A percentile compares a stretch with the other conserved stretches of the same genome.
Evolutionary conservation across 1,140 invertebrate species (phyloP).

Genomic region (Drosophila kanapiae): DNA sequence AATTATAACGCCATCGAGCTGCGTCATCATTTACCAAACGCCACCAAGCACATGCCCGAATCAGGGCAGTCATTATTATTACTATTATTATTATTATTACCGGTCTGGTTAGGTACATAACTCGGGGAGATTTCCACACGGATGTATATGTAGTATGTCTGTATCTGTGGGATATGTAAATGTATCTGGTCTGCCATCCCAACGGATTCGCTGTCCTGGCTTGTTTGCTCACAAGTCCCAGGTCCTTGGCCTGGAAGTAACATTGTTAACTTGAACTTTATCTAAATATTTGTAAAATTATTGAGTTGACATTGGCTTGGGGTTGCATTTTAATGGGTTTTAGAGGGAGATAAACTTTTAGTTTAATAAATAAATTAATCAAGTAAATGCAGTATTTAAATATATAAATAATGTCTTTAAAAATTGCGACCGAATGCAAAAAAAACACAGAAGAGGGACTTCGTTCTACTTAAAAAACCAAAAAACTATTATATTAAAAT

Average conservation of each 20-base stretch:
- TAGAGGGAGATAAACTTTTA: background rate
- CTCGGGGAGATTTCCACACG: conserved; percentile 7
- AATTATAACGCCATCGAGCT: conserved; percentile 79
- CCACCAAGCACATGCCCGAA: conserved; percentile 43
- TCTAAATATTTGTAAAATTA: background rate
- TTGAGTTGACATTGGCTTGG: conserved; percentile 1
- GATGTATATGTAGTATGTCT: background rate
- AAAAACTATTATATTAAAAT: too few relatives aligned
- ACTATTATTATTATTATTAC: conserved; percentile 24
- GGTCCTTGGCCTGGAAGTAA: background rate
- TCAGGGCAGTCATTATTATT: conserved; percentile 60
- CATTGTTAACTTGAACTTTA: background rate
- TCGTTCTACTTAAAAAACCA: too few relatives aligned
- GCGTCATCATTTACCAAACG: conserved; percentile 75
- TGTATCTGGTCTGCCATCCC: background rate
- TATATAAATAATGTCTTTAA: background rate
- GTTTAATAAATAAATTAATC: too few relatives aligned
- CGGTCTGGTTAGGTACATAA: conserved; percentile 12
- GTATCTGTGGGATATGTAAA: conserved; percentile 1
- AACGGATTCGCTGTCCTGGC: conserved; percentile 2
- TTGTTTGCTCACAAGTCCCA: background rate
- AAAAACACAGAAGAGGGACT: too few relatives aligned
- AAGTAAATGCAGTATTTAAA: background rate
- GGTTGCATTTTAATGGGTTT: background rate
- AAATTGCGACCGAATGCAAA: too few relatives aligned